Base-by-base conservation (phyloP, 2,888 invertebrate genomes). In the Aphodius granarius region DNA sequence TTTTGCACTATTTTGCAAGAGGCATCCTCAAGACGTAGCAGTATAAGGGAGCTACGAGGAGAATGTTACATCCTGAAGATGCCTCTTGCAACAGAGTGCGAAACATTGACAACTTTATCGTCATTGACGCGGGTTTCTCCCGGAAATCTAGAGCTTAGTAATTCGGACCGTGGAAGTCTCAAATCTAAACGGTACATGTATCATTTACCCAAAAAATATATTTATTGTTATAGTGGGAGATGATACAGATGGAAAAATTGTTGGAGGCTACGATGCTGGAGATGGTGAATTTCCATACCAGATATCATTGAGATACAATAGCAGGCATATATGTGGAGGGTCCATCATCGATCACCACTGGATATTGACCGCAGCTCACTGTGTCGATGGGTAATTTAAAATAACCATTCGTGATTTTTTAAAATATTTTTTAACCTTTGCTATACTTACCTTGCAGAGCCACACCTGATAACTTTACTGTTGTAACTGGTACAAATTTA, bases 401-500 rank as follows among this genome's bases (percentile, higher is more conserved):
- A 15, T 43, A n/a, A n/a, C n/a, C n/a, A n/a, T n/a, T n/a, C n/a
- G n/a, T n/a, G n/a, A n/a, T n/a, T n/a, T n/a, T n/a, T n/a, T n/a
- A n/a, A n/a, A n/a, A n/a, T n/a, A n/a, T n/a, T n/a, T n/a, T n/a
- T n/a, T n/a, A n/a, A n/a, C n/a, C n/a, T n/a, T n/a, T n/a, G n/a
- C n/a, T n/a, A n/a, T n/a, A n/a, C 22, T 66, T 68, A 65, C 9
- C 78, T 78, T 43, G n/a, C 68, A 80, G 80, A 6, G 73, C 75
- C 16, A 76, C 83, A 23, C 79, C 84, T 23, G 82, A 81, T 18
- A 65, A 83, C n/a, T 83, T 83, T 20, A 78, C 79, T 3, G 80
- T 87, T 3, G 80, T 83, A 2, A 84, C 83, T 1, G 87, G 87
- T 43, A 82, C 84, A 19, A 85, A 80, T 71, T 80, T 83, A 74